Evolutionary conservation across 1,140 invertebrate genomes (phyloP).

Genomic region (Sinonovacula constricta): DNA sequence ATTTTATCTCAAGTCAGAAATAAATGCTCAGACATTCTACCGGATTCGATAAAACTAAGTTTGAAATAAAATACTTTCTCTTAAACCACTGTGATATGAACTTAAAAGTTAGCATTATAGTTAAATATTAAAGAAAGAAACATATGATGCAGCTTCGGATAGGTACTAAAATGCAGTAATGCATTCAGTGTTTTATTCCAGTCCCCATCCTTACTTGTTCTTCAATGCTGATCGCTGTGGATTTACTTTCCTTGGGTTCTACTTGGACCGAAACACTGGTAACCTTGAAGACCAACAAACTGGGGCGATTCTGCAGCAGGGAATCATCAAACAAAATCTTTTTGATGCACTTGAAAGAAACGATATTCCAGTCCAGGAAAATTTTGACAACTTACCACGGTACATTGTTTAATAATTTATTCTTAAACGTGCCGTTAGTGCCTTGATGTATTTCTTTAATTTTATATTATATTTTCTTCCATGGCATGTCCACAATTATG

Average conservation of each 20-base stretch:
- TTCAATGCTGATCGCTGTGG: constrained; percentile 72
- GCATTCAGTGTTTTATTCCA: constrained; percentile 49
- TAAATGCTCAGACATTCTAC: too few species aligned
- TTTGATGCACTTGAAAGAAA: constrained; percentile 63
- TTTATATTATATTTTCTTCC: too few species aligned
- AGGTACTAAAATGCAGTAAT: not conserved
- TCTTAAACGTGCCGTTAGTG: too few species aligned
- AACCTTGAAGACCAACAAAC: constrained; percentile 69
- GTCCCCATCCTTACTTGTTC: constrained; percentile 75
- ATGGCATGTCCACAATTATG: too few species aligned
- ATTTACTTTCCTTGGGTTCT: constrained; percentile 75
- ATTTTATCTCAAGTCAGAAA: too few species aligned
- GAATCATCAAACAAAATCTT: constrained; percentile 62
- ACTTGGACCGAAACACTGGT: constrained; percentile 63
- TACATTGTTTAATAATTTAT: constrained; percentile 45
- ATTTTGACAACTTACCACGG: constrained; percentile 73
- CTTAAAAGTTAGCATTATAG: not conserved
- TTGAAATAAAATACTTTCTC: too few species aligned
- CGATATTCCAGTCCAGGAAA: constrained; percentile 67
- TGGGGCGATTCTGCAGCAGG: constrained; percentile 51
- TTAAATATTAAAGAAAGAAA: not conserved
- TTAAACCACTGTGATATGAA: not conserved
- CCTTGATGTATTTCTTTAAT: too few species aligned
- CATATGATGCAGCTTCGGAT: too few species aligned
- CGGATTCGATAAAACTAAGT: too few species aligned